Evolutionary conservation across 1,140 invertebrate species (phyloP), one percentile per base, ranked within the genome.

Genomic region (Pygmarrhopalites habei): DNA sequence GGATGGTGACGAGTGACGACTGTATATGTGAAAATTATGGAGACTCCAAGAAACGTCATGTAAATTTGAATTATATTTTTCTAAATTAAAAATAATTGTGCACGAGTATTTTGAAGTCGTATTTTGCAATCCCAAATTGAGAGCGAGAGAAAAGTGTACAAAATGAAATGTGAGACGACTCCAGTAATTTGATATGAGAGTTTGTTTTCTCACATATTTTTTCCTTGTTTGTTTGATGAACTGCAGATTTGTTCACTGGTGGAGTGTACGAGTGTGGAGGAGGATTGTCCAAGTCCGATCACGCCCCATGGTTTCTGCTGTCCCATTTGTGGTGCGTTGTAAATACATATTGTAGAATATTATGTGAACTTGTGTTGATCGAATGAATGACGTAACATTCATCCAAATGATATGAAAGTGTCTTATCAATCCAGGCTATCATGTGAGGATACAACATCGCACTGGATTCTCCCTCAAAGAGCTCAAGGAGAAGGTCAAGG

Each of bases 271-370:
- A 30, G n/a, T 19, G 30, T n/a, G 25, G 59, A 58, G 2, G 52
- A 43, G n/a, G 26, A 19, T n/a, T 67, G 66, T 32, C 41, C 59
- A 29, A 66, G 41, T 51, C 60, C 66, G 19, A 57, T 70, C 19
- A 64, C 53, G 29, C 69, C 66, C 4, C 69, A 63, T 47, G 69
- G 69, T 2, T 70, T 70, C 29, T 70, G 69, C 39, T 70, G 69
- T 46, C 60, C 69, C 7, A 58, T 70, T 41, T 70, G 69, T 53
- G 69, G 69, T 67, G 60, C 52, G 25, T 26, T 3, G 28, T n/a
- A 41, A 32, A 21, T 32, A 49, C 14, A 30, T 26, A 29, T 39
- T 60, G n/a, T n/a, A n/a, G n/a, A n/a, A n/a, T n/a, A n/a, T n/a
- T n/a, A n/a, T n/a, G n/a, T n/a, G n/a, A n/a, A n/a, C n/a, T n/a